Evolutionary conservation across 2,797 vertebrate genomes (phyloP).

Genomic region (Denticeps clupeoides): DNA sequence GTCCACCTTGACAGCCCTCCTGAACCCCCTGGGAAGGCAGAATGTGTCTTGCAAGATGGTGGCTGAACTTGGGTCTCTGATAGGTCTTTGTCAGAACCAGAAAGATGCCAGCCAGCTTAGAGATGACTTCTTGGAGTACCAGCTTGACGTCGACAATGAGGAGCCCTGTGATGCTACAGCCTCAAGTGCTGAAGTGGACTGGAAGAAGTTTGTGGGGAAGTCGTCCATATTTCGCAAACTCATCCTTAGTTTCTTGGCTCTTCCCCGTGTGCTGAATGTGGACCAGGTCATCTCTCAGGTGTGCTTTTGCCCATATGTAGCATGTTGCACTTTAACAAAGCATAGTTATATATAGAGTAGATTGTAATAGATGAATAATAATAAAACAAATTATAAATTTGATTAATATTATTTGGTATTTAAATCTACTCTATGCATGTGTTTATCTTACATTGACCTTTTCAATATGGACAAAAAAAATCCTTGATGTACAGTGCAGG

Average conservation of each 20-base stretch:
- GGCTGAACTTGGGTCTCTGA: slow-evolving; percentile 27
- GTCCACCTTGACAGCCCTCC: slow-evolving; percentile 31
- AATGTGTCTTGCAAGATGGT: slow-evolving; percentile 19
- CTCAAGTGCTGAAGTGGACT: slow-evolving; percentile 25
- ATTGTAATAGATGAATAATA: too few species aligned
- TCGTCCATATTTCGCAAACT: slow-evolving; percentile 32
- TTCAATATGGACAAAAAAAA: too few species aligned
- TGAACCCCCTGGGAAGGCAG: slow-evolving; percentile 30
- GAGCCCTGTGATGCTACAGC: too few species aligned
- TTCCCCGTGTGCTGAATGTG: slow-evolving; percentile 41
- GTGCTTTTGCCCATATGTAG: too few species aligned
- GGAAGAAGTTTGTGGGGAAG: slow-evolving; percentile 14
- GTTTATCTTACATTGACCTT: too few species aligned
- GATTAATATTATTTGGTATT: too few species aligned
- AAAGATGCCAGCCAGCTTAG: slow-evolving; percentile 20
- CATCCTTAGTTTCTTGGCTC: slow-evolving; percentile 42
- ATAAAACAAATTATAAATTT: too few species aligned
- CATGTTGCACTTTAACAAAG: too few species aligned
- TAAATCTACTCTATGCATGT: too few species aligned
- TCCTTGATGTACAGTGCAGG: too few species aligned
- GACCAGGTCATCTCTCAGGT: slow-evolving; percentile 47
- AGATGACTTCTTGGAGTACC: slow-evolving; percentile 26
- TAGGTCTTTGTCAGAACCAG: slow-evolving; percentile 30
- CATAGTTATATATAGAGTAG: too few species aligned
- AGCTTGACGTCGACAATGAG: neutral